Evolutionary conservation across 2,888 invertebrate species (phyloP).

Genomic region (Peribatodes rhomboidaria): DNA sequence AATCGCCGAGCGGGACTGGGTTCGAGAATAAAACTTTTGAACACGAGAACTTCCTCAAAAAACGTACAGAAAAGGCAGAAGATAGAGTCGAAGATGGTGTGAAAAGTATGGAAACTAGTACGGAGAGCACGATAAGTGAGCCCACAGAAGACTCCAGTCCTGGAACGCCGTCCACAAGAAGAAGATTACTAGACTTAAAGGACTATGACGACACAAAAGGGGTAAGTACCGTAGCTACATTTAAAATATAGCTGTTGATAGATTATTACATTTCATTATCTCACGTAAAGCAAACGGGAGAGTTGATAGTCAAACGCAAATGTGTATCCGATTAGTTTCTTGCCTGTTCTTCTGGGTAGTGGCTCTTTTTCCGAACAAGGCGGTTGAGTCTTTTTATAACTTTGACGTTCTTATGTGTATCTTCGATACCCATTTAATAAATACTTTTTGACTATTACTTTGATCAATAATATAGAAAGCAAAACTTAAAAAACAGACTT

Average conservation of each 20-base stretch:
- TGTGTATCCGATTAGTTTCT: too few relatives aligned
- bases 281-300: not conserved
- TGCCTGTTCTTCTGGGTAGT: too few relatives aligned
- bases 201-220: conserved; percentile 74
- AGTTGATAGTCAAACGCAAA: too few relatives aligned
- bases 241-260: conserved; percentile 13
- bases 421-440: too few relatives aligned
- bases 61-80: conserved; percentile 70
- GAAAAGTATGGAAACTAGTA: conserved; percentile 81
- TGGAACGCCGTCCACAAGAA: conserved; percentile 73
- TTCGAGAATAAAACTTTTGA: conserved; percentile 83
- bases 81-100: conserved; percentile 61
- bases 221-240: conserved; percentile 65
- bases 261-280: conserved; percentile 32
- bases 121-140: conserved; percentile 79
- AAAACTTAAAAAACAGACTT: too few relatives aligned
- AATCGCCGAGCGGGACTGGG: conserved; percentile 81
- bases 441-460: too few relatives aligned
- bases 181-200: conserved; percentile 68
- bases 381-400: too few relatives aligned
- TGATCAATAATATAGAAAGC: too few relatives aligned
- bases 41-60: conserved; percentile 80
- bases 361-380: too few relatives aligned
- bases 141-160: conserved; percentile 76
- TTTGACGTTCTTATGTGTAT: too few relatives aligned